Evolutionary conservation across 1,140 invertebrate genomes (phyloP), one percentile per base, ranked within the genome.

Genomic region (Tetramorium alpestre): DNA sequence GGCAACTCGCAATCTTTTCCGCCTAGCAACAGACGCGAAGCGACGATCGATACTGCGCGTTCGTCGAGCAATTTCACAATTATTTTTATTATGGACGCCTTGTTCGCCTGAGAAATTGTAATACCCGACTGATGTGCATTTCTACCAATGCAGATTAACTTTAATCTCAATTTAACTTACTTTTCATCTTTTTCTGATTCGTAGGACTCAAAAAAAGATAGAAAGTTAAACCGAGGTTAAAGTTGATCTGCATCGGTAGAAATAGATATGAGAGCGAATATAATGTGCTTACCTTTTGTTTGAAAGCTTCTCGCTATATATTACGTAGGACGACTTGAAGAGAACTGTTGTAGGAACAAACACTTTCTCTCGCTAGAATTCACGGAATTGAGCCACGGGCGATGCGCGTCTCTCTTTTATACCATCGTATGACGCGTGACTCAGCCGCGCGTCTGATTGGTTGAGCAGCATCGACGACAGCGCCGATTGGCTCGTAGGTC

Each of bases 1-100:
- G 49, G n/a, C 13, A 38, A 41, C 13, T 1, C 18, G 11, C 10
- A 11, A 10, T 16, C 10, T 25, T 0, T 16, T 56, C 47, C 65
- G 64, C 78, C 38, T 81, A 81, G 78, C 78, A 81, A 81, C 78
- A 81, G 78, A 8, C 44, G 10, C n/a, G 47, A 69, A 49, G 6
- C 10, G n/a, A 51, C 77, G 49, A 81, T 81, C 62, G 16, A 81
- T 70, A 56, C 28, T 28, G n/a, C 18, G n/a, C 16, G 44, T 2
- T 38, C 18, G 38, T 58, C n/a, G 13, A 38, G 38, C 11, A 16
- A 60, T 44, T 56, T 0, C 3, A 41, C 3, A 16, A 75, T 69
- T 16, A 25, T 25, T 7, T 25, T 69, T 18, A 69, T 41, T 38
- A 33, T 62, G 18, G 28, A 44, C 7, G 2, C 8, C 2, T 7